Conservation (phyloP, 2,113 vertebrate genomes). For the Odobenus rosmarus region DNA sequence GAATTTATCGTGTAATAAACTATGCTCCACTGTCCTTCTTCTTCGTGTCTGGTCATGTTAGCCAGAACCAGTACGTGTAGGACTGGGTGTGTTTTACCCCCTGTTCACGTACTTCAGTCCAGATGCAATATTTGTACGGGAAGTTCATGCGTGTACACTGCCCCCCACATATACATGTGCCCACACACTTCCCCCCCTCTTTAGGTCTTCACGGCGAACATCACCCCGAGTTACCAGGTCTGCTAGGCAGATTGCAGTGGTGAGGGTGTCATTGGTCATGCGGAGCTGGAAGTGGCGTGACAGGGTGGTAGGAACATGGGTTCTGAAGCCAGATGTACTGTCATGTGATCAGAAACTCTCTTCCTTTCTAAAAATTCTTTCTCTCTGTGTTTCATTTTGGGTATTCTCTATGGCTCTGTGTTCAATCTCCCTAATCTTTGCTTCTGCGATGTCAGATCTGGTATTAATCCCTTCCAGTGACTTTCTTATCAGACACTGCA, state of each 20-base stretch:
- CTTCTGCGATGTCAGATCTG: neutral
- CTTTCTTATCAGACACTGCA: neutral
- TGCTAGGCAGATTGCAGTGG: neutral
- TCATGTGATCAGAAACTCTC: neutral
- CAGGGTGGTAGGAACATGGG: neutral
- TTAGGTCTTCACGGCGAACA: neutral
- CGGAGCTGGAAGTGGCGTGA: neutral
- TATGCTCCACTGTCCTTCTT: neutral
- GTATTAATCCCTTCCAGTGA: neutral
- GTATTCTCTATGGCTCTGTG: neutral
- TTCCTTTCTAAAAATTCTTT: neutral
- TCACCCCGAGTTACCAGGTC: neutral
- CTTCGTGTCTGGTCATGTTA: neutral
- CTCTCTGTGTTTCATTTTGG: neutral
- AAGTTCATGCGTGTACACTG: neutral
- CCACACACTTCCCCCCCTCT: rapidly evolving
- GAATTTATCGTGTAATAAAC: constrained; percentile 43
- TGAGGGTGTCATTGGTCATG: neutral
- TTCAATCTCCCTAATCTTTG: neutral
- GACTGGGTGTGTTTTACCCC: neutral
- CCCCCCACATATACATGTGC: too few species aligned
- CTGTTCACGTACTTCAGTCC: neutral
- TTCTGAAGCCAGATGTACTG: neutral
- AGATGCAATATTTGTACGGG: neutral
- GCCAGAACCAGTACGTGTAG: neutral